A percentile compares a stretch with the other conserved stretches of the same genome.
Conservation (phyloP, 2,888 invertebrate species). For the Apamea epomidion region DNA sequence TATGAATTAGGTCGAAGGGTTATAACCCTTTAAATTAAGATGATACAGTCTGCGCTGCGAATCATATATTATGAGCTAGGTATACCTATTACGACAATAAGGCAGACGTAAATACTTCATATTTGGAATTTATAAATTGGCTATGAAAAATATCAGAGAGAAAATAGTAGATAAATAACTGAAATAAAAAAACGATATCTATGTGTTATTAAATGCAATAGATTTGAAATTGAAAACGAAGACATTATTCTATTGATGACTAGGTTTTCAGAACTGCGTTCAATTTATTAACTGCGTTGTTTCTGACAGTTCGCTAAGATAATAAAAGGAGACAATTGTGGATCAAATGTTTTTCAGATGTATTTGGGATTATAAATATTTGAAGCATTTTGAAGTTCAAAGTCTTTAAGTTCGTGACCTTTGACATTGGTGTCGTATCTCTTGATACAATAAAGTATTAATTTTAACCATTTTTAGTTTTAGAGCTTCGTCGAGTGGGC, state of each 20-base stretch:
- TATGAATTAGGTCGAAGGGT: conserved; percentile 22
- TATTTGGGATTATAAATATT: conserved; percentile 35
- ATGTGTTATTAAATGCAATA: conserved; percentile 3
- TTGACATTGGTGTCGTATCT: conserved; percentile 19
- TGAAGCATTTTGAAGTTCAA: conserved; percentile 24
- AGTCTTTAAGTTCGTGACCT: conserved; percentile 29
- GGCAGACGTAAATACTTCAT: not conserved
- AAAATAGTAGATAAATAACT: not conserved
- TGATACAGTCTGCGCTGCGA: not conserved
- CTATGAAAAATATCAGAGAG: not conserved
- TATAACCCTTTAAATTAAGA: conserved; percentile 13
- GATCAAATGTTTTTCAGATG: conserved; percentile 20
- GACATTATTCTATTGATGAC: not conserved
- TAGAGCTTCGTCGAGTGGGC: not conserved
- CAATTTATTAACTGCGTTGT: conserved; percentile 36
- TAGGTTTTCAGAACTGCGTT: conserved; percentile 12
- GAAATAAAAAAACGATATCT: not conserved
- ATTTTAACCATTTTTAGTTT: conserved; percentile 5
- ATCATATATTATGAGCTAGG: not conserved
- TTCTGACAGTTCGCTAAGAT: conserved; percentile 18
- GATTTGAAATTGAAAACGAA: conserved; percentile 12
- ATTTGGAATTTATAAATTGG: not conserved
- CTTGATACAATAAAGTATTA: conserved; percentile 15
- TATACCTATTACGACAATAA: not conserved
- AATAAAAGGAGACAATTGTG: conserved; percentile 22